A percentile compares a stretch with the other conserved stretches of the same genome.
These are phyloP conservation scores for Tenthredo livida DNA, from an alignment of 2,888 invertebrate genomes.

Conservation along the genomic window DNA sequence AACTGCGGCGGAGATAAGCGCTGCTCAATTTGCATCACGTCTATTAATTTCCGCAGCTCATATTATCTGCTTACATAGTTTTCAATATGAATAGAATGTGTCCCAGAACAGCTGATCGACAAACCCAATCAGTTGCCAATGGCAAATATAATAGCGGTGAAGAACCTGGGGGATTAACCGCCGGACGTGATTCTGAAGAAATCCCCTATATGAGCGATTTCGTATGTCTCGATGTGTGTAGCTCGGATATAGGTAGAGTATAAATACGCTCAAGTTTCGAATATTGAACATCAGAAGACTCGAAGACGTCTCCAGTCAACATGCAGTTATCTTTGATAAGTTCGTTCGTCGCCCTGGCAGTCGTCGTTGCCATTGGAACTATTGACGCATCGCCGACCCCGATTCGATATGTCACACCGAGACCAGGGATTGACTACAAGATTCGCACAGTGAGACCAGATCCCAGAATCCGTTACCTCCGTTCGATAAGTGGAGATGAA, in stretches of 20 bases:
- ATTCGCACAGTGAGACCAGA: slow-evolving; percentile 28
- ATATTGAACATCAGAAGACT: background rate
- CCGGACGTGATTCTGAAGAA: background rate
- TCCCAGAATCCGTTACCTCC: slow-evolving; percentile 36
- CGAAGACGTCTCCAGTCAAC: background rate
- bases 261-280: slow-evolving; percentile 5
- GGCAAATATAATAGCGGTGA: background rate
- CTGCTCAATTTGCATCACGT: background rate
- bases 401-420: slow-evolving; percentile 37
- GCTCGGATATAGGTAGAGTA: background rate
- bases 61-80: background rate
- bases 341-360: background rate
- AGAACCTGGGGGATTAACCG: slow-evolving; percentile 1
- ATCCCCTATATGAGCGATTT: background rate
- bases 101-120: background rate
- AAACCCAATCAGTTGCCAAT: background rate
- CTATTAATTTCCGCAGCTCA: background rate
- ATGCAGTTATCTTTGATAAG: slow-evolving; percentile 18
- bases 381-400: slow-evolving; percentile 29
- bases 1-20: background rate
- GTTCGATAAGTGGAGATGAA: slow-evolving; percentile 14
- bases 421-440: slow-evolving; percentile 25
- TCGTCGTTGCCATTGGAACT: slow-evolving; percentile 2
- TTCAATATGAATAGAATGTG: background rate
- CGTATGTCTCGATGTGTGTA: background rate